These are phyloP conservation scores for Lophius piscatorius DNA, from an alignment of 2,113 vertebrate species.

Conservation along the genomic window DNA sequence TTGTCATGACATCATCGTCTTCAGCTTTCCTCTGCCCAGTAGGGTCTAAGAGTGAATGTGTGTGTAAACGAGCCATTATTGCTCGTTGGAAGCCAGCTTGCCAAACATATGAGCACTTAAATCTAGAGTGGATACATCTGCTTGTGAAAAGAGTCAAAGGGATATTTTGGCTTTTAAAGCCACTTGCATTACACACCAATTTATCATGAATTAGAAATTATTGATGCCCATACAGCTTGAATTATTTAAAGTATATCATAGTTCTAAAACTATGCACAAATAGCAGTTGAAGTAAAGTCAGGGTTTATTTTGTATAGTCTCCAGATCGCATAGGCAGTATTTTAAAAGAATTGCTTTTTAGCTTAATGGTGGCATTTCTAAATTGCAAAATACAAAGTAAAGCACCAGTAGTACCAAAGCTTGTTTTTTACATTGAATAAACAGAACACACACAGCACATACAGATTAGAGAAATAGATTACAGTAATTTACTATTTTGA, in stretches of 20 bases:
- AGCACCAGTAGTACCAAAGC: background rate
- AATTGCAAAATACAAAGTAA: conserved; percentile 5
- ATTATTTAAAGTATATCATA: conserved; percentile 21
- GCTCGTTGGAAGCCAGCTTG: conserved; percentile 49
- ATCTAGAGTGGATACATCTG: conserved; percentile 72
- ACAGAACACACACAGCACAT: no score
- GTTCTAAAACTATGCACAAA: conserved; percentile 1
- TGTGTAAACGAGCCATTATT: conserved; percentile 45
- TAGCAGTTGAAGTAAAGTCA: background rate
- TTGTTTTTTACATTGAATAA: no score
- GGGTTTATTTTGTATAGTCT: conserved; percentile 6
- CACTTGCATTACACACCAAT: conserved; percentile 6
- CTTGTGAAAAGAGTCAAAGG: conserved; percentile 55
- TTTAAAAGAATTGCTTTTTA: conserved; percentile 9
- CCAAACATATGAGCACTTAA: conserved; percentile 67
- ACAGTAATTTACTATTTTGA: no score
- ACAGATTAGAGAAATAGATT: no score
- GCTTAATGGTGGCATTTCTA: background rate
- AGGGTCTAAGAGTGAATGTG: conserved; percentile 52
- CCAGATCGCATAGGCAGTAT: background rate
- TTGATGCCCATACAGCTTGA: conserved; percentile 13
- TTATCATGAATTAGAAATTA: conserved; percentile 10
- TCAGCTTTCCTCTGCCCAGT: conserved; percentile 77
- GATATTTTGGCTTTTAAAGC: conserved; percentile 35
- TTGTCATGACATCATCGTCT: conserved; percentile 82